Base-by-base conservation (phyloP, 2,888 invertebrate genomes). In the Phorcus lineatus region DNA sequence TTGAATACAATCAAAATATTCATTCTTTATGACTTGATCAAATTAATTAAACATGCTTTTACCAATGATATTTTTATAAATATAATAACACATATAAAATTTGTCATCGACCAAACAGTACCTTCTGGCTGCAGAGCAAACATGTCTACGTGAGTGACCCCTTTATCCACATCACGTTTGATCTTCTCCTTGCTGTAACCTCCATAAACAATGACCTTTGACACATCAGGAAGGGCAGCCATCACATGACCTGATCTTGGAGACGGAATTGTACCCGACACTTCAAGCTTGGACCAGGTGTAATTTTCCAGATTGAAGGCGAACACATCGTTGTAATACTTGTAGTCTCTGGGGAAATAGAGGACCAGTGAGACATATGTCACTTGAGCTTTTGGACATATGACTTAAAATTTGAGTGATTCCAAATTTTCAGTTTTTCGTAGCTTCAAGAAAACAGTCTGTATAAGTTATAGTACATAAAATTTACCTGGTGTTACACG, bases 291-390 rank as follows among this genome's bases (percentile, higher is more conserved):
- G 1, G 93, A 94, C 98, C 98, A 98, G 0, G 94, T 94, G 88
- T 97, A 95, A 0, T 95, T 95, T 89, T 97, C 97, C 85, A 97
- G 93, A 87, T 96, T 96, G 93, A 98, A 98, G 52, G 95, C 93
- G 93, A 96, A 95, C 0, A 97, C 92, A 92, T 98, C 98, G 92
- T 98, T 98, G 92, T 95, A 97, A 94, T 98, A 98, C 87, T 96
- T 96, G 92, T 96, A 97, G 82, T 96, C 96, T 80, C 96, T 93
- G 87, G 9, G 83, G 85, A 74, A 67, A 36, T 2, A 77, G 62
- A 31, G 4, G 22, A 55, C 28, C 36, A 36, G 36, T 36, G 4
- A 36, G 36, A 36, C 36, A 36, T 36, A 36, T n/a, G n/a, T n/a
- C n/a, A n/a, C n/a, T n/a, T n/a, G n/a, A n/a, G n/a, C n/a, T n/a